Base-by-base conservation (phyloP, 2,888 invertebrate species). In the Sarcophaga caerulescens region DNA sequence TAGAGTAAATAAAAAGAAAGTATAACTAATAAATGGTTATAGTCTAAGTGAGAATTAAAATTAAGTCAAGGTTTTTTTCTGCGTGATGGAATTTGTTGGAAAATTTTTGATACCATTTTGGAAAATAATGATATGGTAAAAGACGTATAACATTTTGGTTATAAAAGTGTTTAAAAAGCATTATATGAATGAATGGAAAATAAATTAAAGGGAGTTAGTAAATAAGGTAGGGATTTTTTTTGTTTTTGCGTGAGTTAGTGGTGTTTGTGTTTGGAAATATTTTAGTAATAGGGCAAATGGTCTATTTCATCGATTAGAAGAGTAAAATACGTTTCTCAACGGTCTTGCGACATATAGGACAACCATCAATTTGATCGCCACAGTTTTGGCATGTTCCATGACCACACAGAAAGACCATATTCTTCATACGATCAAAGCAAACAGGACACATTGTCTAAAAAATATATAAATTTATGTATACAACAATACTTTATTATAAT, bases 371-470 rank as follows among this genome's bases (percentile, higher is more conserved):
- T 90, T 98, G 96, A 94, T 99, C 99, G 47, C 99, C 99, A 93
- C 99, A 99, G 97, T 98, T 98, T 94, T 99, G 99, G 93, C 99
- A 99, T 88, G 98, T 97, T 89, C 99, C 99, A 93, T 99, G 99
- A 8, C 99, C 99, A 93, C 99, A 99, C 66, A 99, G 95, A 94
- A 99, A 99, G 90, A 99, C 98, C 98, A 99, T 99, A 94, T 99
- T 99, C 94, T 99, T 99, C 91, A 99, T 94, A 52, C 99, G 96
- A 94, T 99, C 99, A 94, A 99, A 95, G 94, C 99, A 99, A 88
- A 99, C 98, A 5, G 99, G 99, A 92, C 99, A 99, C 97, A 98
- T 98, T 2, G 99, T 99, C 98, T 99, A 95, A 87, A 65, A 83
- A 25, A 68, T 88, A 84, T 68, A 71, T 59, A 68, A 69, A 44